Evolutionary conservation across 2,113 vertebrate genomes (phyloP), one percentile per base, ranked within the genome.

Genomic region (Conger conger): DNA sequence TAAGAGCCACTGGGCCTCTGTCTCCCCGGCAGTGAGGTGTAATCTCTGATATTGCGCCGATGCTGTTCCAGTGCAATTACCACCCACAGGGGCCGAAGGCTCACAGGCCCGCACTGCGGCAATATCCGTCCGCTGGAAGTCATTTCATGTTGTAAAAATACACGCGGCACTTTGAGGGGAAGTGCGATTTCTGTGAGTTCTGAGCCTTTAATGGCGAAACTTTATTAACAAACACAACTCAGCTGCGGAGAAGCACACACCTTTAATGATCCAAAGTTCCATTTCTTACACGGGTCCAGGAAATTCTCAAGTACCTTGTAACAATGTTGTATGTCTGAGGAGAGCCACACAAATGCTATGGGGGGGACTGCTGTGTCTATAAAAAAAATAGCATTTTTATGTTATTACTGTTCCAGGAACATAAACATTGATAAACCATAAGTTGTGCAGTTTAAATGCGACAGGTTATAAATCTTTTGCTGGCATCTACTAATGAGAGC

Each of bases 61-160:
- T 54, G 50, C 30, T 38, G 84, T 82, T 53, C 81, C n/a, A 30
- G 30, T 38, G 81, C 76, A 80, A 77, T 80, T 50, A 79, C 81
- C 85, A 68, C 85, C 81, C 85, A 83, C 81, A 38, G 38, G 38
- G 36, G 36, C 30, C 45, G 76, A 27, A 37, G 45, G 82, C 53
- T 42, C 5, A 17, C 80, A 36, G 76, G 76, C 45, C 63, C 57
- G 73, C 38, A 82, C 42, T 35, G 57, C 38, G 76, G 80, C 23
- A 82, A 76, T 82, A 81, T 82, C 33, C 42, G 79, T 57, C 80
- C 82, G 42, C 27, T 82, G n/a, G n/a, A 86, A 54, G 80, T 78
- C 77, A 82, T 86, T 57, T 82, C n/a, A 76, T 86, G 68, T 77
- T 78, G 63, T 86, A 78, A 82, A 86, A 86, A 86, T 86, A 82